Percentiles rank a stretch among this genome's conserved stretches.
phyloP scores from a whole-genome alignment of 2,888 invertebrate genomes.

The Polia nebulosa region DNA sequence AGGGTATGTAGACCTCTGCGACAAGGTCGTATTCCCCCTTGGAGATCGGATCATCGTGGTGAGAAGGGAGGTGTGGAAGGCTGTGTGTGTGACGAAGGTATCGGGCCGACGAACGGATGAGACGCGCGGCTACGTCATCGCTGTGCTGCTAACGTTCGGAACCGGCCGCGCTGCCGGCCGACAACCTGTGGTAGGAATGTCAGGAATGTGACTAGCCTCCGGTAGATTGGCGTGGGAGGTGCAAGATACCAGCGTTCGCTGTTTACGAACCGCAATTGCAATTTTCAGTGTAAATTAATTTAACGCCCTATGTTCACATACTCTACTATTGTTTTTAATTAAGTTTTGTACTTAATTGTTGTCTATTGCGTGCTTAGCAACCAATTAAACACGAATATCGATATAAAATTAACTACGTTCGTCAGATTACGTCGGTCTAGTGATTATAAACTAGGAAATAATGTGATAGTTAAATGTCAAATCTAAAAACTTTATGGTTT shows the following conservation, averaged over 20 bases:
- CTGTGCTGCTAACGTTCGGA: constrained; percentile 78
- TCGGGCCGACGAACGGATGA: constrained; percentile 78
- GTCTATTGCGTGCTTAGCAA: constrained; percentile 14
- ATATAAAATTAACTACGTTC: too few species aligned
- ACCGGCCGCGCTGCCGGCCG: constrained; percentile 85
- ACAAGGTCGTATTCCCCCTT: constrained; percentile 64
- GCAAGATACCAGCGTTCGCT: constrained; percentile 76
- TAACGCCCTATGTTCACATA: constrained; percentile 34
- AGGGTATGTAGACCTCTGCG: constrained; percentile 66
- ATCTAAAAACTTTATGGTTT: constrained; percentile 2
- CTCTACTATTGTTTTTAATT: constrained; percentile 17
- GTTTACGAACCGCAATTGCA: constrained; percentile 77
- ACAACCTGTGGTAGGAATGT: constrained; percentile 87
- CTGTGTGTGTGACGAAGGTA: constrained; percentile 59
- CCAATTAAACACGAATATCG: constrained; percentile 11
- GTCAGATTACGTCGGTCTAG: constrained; percentile 20
- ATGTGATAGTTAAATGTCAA: constrained; percentile 16
- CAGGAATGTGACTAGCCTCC: constrained; percentile 87
- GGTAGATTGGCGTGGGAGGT: constrained; percentile 86
- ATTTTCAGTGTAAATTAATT: constrained; percentile 66
- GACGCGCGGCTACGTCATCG: constrained; percentile 82
- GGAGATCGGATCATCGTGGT: constrained; percentile 42
- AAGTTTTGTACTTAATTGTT: constrained; percentile 6
- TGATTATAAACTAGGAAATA: constrained; percentile 31
- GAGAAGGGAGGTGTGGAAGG: constrained; percentile 66